Evolutionary conservation across 2,113 vertebrate species (phyloP), one percentile per base, ranked within the genome.

Genomic region (Petrocephalus zakoni): DNA sequence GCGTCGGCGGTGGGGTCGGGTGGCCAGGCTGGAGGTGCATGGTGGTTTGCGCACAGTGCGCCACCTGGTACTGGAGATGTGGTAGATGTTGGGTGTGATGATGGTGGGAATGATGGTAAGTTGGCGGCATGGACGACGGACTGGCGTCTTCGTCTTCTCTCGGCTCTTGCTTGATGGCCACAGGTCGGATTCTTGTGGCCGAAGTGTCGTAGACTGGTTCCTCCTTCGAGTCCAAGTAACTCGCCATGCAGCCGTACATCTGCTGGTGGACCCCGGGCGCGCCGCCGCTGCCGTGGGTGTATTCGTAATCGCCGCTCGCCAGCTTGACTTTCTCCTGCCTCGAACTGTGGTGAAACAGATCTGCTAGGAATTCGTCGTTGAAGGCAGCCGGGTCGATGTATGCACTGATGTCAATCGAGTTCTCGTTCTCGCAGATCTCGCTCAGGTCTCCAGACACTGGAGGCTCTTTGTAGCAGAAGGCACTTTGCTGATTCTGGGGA

Each of bases 301-400:
- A 94, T 82, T 97, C 97, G 94, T 97, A 99, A 88, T 98, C 97
- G n/a, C 96, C 94, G 92, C 91, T 95, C 93, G 95, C 96, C 93
- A 96, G 92, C 95, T 97, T 96, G 84, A 95, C 93, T 94, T 97
- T 96, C 94, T 98, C 96, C 95, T 97, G 96, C 91, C 97, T 96
- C 56, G 93, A 92, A 95, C 93, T 97, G 95, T 97, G 97, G 94
- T 98, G 98, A 95, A 99, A 98, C 88, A 99, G 94, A 91, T 99
- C 98, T 21, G 98, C 98, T 93, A 99, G 95, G 93, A 99, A 99
- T 93, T 99, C 98, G 97, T 99, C 98, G 97, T 99, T 98, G 92
- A 99, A 98, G 34, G 98, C 97, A 37, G 97, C 94, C 29, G 98
- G 98, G 94, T 99, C 98, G 90, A 99, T 99, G 95, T 99, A 99